These are phyloP conservation scores for Galerucella pusilla DNA, from an alignment of 2,888 invertebrate genomes.

Conservation along the genomic window DNA sequence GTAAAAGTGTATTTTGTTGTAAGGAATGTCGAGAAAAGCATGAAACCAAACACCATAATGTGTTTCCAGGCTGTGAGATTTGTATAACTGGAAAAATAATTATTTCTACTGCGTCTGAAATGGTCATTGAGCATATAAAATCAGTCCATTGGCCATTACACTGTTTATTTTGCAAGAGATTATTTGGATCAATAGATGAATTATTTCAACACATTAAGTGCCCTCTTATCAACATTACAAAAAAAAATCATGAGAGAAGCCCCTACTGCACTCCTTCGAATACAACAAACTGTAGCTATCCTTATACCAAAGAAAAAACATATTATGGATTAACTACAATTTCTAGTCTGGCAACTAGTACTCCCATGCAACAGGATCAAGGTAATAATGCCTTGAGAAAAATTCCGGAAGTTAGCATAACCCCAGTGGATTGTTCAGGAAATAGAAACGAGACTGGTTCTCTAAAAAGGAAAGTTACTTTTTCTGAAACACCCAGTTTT, in stretches of 20 bases:
- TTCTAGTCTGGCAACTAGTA: constrained; percentile 53
- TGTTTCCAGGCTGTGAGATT: constrained; percentile 56
- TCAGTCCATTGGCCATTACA: constrained; percentile 56
- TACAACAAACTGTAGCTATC: constrained; percentile 40
- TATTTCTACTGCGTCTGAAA: constrained; percentile 44
- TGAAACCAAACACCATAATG: constrained; percentile 53
- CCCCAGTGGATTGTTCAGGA: constrained; percentile 49
- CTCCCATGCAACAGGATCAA: constrained; percentile 53
- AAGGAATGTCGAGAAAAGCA: constrained; percentile 57
- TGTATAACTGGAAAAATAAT: constrained; percentile 55
- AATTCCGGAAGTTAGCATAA: constrained; percentile 49
- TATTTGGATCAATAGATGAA: constrained; percentile 53
- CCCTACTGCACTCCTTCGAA: constrained; percentile 40
- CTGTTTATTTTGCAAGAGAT: constrained; percentile 55
- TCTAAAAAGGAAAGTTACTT: constrained; percentile 57
- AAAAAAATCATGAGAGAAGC: constrained; percentile 43
- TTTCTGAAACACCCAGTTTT: constrained; percentile 51
- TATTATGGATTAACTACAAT: constrained; percentile 32
- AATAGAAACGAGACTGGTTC: constrained; percentile 42
- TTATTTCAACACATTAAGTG: constrained; percentile 52
- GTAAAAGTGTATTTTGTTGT: constrained; percentile 58
- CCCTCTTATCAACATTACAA: constrained; percentile 36
- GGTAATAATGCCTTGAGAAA: constrained; percentile 47
- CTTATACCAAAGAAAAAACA: constrained; percentile 31
- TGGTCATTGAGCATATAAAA: constrained; percentile 54